phyloP scores from a whole-genome alignment of 2,113 vertebrate genomes.

The Chaetorhynchus papuensis region DNA sequence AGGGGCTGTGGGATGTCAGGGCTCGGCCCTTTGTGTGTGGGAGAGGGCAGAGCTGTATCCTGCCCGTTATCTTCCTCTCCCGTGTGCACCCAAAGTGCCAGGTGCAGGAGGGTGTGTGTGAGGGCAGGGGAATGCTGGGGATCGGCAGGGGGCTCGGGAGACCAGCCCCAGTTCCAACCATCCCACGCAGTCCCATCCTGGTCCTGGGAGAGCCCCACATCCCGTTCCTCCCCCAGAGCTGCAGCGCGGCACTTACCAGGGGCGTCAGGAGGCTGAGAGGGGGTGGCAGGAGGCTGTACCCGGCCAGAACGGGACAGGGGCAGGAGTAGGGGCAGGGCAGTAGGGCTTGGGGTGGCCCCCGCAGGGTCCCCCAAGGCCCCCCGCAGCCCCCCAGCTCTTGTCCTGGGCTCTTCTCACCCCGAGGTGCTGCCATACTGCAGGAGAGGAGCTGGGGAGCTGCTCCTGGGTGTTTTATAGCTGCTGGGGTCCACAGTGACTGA shows the following conservation, averaged over 20 bases:
- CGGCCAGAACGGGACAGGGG: neutral
- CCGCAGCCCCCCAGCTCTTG: neutral
- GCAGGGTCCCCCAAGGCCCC: neutral
- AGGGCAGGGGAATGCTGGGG: neutral
- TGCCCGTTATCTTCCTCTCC: accelerated
- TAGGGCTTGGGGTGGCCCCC: neutral
- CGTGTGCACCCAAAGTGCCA: accelerated
- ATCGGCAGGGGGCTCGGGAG: accelerated
- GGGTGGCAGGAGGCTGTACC: neutral
- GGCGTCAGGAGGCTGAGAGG: neutral
- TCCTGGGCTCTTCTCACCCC: neutral
- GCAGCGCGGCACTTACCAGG: neutral
- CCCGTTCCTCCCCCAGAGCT: neutral
- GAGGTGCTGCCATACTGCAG: slow-evolving; percentile 16
- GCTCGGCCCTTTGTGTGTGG: accelerated
- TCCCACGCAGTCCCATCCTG: neutral
- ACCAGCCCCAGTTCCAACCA: neutral
- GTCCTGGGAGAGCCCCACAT: accelerated
- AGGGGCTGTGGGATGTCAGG: neutral
- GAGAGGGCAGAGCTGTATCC: neutral
- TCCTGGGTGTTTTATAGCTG: neutral
- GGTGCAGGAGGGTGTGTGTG: neutral
- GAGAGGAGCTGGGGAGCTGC: neutral
- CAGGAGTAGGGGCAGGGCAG: neutral
- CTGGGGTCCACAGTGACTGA: neutral